Conservation (phyloP, 2,113 vertebrate species). For the Megaceryle maxima region DNA sequence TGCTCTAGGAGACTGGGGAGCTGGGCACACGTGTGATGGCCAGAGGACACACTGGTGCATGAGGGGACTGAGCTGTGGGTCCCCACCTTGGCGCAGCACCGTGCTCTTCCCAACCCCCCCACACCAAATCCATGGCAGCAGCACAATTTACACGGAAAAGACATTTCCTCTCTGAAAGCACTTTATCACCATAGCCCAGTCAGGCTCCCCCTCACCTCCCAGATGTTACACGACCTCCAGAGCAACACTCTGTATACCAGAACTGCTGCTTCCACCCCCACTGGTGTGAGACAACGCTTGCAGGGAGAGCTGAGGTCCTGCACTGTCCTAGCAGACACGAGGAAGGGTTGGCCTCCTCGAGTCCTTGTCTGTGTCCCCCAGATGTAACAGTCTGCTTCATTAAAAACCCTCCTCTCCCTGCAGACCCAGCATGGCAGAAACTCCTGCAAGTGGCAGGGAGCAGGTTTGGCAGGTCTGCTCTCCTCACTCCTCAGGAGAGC, state of each 20-base stretch:
- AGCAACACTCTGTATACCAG: neutral
- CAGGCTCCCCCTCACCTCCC: neutral
- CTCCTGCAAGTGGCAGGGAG: neutral
- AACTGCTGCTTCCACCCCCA: neutral
- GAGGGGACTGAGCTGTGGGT: neutral
- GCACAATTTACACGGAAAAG: neutral
- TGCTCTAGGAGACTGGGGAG: neutral
- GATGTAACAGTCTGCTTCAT: neutral
- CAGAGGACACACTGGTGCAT: no score
- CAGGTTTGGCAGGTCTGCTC: neutral
- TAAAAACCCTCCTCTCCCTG: neutral
- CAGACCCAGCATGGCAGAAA: neutral
- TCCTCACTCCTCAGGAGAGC: neutral
- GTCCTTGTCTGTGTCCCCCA: neutral
- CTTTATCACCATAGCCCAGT: neutral
- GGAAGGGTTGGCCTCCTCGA: neutral
- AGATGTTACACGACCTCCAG: neutral
- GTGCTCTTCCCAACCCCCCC: neutral
- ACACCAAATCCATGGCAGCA: neutral
- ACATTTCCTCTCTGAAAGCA: neutral
- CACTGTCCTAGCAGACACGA: rapidly evolving
- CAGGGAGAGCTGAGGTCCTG: neutral
- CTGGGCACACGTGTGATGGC: neutral
- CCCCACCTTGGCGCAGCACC: rapidly evolving
- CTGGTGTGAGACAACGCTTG: rapidly evolving